These are phyloP conservation scores for Leptura quadrifasciata DNA, from an alignment of 2,888 invertebrate species.

Conservation along the genomic window DNA sequence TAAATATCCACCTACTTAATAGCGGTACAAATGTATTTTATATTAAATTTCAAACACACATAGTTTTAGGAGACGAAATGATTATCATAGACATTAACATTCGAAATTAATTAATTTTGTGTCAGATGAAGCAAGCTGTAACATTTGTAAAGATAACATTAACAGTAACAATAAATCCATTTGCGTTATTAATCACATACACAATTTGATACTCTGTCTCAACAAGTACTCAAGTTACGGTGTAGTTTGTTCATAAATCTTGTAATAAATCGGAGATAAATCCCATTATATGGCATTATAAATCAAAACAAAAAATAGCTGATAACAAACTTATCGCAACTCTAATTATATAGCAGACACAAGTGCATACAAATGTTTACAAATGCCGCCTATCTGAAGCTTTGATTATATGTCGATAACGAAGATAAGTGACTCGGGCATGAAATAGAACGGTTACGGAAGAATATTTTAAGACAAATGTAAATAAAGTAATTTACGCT, in stretches of 20 bases:
- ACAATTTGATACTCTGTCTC: constrained; percentile 19
- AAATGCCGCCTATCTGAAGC: constrained; percentile 12
- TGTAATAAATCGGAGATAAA: constrained; percentile 36
- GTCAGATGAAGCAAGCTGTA: constrained; percentile 15
- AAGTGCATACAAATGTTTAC: constrained; percentile 40
- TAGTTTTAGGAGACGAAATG: neutral
- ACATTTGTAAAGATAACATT: constrained; percentile 22
- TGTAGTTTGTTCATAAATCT: constrained; percentile 33
- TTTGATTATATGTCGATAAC: neutral
- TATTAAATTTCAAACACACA: neutral
- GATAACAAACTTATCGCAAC: constrained; percentile 46
- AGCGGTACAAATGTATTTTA: neutral
- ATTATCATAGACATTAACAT: constrained; percentile 1
- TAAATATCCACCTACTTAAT: no score
- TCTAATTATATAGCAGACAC: constrained; percentile 27
- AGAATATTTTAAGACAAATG: no score
- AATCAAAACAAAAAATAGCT: constrained; percentile 45
- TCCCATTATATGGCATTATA: constrained; percentile 29
- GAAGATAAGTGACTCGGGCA: neutral
- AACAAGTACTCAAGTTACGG: constrained; percentile 25
- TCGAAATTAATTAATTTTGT: constrained; percentile 3
- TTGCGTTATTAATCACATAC: constrained; percentile 10
- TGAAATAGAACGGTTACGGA: no score
- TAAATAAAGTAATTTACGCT: no score
- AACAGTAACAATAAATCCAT: constrained; percentile 26